phyloP scores from a whole-genome alignment of 2,113 vertebrate species.

The Campylomormyrus tamandua region DNA sequence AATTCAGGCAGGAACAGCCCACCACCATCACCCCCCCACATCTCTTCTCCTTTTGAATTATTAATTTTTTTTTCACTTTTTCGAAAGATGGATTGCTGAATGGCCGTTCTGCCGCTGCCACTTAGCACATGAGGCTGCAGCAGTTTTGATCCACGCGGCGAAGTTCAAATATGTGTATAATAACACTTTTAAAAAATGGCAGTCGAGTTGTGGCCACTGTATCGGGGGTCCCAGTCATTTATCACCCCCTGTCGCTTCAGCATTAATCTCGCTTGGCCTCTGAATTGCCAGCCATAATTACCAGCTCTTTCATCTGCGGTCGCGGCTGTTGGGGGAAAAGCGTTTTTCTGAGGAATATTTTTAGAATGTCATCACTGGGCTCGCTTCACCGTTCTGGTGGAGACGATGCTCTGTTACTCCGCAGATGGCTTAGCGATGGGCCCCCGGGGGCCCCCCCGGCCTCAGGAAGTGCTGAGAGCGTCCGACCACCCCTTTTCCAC shows the following conservation, averaged over 20 bases:
- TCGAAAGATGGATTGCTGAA: slow-evolving; percentile 11
- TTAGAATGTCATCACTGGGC: slow-evolving; percentile 10
- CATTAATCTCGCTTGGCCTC: slow-evolving; percentile 20
- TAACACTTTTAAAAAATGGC: slow-evolving; percentile 9
- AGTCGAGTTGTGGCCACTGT: background rate
- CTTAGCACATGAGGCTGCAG: background rate
- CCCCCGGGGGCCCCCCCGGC: background rate
- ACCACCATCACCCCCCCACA: background rate
- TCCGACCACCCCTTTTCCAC: background rate
- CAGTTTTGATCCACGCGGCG: background rate
- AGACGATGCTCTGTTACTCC: background rate
- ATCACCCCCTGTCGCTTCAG: slow-evolving; percentile 22
- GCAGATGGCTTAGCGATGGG: background rate
- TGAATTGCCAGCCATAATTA: slow-evolving; percentile 33
- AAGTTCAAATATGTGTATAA: slow-evolving; percentile 9
- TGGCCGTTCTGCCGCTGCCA: background rate
- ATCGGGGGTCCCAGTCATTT: slow-evolving; percentile 28
- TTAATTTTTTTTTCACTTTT: background rate
- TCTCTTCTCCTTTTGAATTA: background rate
- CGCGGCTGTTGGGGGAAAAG: slow-evolving; percentile 9
- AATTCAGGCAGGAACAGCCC: background rate
- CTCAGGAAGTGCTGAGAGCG: background rate
- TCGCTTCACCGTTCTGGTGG: slow-evolving; percentile 1
- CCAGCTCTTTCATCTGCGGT: slow-evolving; percentile 21
- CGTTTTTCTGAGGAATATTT: slow-evolving; percentile 22